Evolutionary conservation across 2,888 invertebrate species (phyloP).

Genomic region (Smittia sp.): DNA sequence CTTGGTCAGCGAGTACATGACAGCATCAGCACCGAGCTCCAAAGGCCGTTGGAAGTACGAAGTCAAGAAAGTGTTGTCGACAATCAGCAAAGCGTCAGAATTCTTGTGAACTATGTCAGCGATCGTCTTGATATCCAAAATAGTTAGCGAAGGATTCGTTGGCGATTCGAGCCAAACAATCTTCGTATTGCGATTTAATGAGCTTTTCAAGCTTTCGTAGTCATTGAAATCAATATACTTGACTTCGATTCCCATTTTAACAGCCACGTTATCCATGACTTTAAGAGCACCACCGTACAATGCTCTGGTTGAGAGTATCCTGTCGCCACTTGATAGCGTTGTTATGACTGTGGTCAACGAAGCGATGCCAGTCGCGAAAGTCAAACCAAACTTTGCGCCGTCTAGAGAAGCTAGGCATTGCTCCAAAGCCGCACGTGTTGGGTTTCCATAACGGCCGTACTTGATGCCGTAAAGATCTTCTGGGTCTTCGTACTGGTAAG

Average conservation of each 20-base stretch:
- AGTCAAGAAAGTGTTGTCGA: slow-evolving; percentile 45
- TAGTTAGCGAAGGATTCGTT: slow-evolving; percentile 42
- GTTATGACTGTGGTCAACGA: slow-evolving; percentile 56
- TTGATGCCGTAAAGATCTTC: slow-evolving; percentile 61
- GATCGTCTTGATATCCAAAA: slow-evolving; percentile 41
- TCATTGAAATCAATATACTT: slow-evolving; percentile 43
- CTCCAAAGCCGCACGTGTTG: slow-evolving; percentile 60
- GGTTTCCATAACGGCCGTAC: slow-evolving; percentile 63
- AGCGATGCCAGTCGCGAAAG: slow-evolving; percentile 61
- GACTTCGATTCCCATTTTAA: slow-evolving; percentile 41
- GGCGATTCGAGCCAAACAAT: slow-evolving; percentile 42
- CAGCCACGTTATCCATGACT: slow-evolving; percentile 45
- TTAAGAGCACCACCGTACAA: slow-evolving; percentile 62
- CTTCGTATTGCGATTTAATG: slow-evolving; percentile 41
- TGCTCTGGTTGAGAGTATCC: slow-evolving; percentile 61
- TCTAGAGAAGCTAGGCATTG: slow-evolving; percentile 61
- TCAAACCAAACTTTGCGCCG: slow-evolving; percentile 57
- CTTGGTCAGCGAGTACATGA: slow-evolving; percentile 46
- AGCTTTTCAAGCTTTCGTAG: neutral
- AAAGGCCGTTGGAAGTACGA: slow-evolving; percentile 46
- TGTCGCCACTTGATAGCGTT: slow-evolving; percentile 59
- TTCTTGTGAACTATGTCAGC: slow-evolving; percentile 10
- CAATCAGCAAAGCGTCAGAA: slow-evolving; percentile 40
- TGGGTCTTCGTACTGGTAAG: slow-evolving; percentile 86
- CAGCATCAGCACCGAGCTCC: slow-evolving; percentile 46